Conservation (phyloP, 2,113 vertebrate species). For the Cyrtonyx montezumae region DNA sequence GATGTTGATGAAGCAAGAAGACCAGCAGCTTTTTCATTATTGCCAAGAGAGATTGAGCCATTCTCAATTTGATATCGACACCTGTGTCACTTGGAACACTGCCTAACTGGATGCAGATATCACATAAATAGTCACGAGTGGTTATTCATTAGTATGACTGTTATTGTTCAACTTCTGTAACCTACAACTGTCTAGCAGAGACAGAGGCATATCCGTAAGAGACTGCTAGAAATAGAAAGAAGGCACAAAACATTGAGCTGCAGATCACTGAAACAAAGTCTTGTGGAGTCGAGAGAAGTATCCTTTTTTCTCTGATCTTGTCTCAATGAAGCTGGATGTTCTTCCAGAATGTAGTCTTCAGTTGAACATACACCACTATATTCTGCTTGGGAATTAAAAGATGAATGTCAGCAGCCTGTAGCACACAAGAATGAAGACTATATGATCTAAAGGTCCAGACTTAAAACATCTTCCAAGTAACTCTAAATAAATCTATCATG, state of each 20-base stretch:
- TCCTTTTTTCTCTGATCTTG: neutral
- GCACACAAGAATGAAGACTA: neutral
- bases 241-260: neutral
- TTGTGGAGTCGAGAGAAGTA: neutral
- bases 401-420: neutral
- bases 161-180: neutral
- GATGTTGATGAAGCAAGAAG: slow-evolving; percentile 18
- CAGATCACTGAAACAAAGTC: neutral
- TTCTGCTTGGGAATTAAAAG: neutral
- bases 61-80: slow-evolving; percentile 39
- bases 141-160: slow-evolving; percentile 5
- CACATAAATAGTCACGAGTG: neutral
- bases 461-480: neutral
- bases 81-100: slow-evolving; percentile 69
- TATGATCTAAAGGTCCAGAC: neutral
- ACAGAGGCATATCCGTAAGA: neutral
- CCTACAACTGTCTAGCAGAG: neutral
- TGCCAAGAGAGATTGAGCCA: slow-evolving; percentile 49
- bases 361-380: neutral
- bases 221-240: neutral
- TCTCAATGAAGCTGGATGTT: neutral
- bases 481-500: neutral
- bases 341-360: neutral
- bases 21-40: slow-evolving; percentile 46
- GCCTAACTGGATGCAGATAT: slow-evolving; percentile 46